Evolutionary conservation across 2,888 invertebrate species (phyloP).

Genomic region (Nymphalis c-album): DNA sequence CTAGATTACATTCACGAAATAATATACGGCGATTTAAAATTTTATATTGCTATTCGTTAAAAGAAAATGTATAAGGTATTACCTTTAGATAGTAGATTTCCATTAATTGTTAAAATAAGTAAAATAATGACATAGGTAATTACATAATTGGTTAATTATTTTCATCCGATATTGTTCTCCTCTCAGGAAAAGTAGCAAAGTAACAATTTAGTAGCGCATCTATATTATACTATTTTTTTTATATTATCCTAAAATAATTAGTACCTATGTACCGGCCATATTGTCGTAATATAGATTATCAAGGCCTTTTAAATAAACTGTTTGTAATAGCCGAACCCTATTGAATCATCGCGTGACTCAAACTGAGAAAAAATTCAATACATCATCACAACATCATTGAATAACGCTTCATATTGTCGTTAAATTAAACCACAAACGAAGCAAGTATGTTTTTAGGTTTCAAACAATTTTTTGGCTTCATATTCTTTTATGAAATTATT

Average conservation of each 20-base stretch:
- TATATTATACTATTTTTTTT: background rate
- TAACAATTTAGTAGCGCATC: no score
- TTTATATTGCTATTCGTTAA: no score
- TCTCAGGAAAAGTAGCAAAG: no score
- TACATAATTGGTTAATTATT: no score
- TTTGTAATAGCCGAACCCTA: constrained; percentile 36
- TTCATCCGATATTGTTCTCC: no score
- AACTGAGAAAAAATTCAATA: constrained; percentile 48
- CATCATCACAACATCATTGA: constrained; percentile 45
- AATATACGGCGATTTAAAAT: no score
- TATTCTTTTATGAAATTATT: background rate
- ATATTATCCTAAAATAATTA: background rate
- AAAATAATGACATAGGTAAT: no score
- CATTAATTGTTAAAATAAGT: no score
- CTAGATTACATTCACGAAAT: no score
- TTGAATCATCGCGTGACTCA: constrained; percentile 53
- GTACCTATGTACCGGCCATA: background rate
- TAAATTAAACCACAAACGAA: constrained; percentile 45
- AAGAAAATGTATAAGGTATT: no score
- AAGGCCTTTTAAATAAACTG: constrained; percentile 49
- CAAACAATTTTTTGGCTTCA: background rate
- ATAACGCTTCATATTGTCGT: constrained; percentile 40
- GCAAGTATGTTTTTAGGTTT: constrained; percentile 22
- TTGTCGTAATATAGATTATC: constrained; percentile 43
- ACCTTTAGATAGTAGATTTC: no score